These are phyloP conservation scores for Craseonycteris thonglongyai DNA, from an alignment of 2,113 vertebrate species.

Conservation along the genomic window DNA sequence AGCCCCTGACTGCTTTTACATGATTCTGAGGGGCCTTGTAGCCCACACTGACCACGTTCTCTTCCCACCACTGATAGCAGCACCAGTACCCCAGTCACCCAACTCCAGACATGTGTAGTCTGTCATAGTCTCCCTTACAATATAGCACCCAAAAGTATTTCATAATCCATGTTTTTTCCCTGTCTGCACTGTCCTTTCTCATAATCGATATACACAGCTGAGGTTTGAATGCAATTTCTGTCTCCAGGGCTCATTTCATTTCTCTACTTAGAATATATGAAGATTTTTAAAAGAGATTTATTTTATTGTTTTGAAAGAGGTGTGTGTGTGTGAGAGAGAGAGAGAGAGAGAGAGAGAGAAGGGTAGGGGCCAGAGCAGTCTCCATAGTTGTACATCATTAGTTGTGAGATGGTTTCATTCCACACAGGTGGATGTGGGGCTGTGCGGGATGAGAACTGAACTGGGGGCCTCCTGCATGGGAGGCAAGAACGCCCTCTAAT, in stretches of 20 bases:
- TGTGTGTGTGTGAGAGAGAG: too few species aligned
- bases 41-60: rapidly evolving
- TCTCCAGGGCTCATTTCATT: constrained; percentile 28
- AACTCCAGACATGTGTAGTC: background rate
- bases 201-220: constrained; percentile 36
- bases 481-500: too few species aligned
- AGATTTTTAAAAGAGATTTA: too few species aligned
- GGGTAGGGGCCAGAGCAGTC: too few species aligned
- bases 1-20: background rate
- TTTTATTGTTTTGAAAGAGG: too few species aligned
- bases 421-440: too few species aligned
- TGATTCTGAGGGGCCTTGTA: background rate
- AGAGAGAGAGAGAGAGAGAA: too few species aligned
- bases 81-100: background rate
- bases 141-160: background rate
- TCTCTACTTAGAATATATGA: constrained; percentile 5
- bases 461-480: too few species aligned
- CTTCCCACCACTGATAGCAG: background rate
- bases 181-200: background rate
- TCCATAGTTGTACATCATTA: too few species aligned
- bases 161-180: background rate
- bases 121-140: background rate
- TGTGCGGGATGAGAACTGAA: too few species aligned
- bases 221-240: constrained; percentile 2
- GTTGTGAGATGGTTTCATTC: too few species aligned